Base-by-base conservation (phyloP, 2,797 vertebrate species). In the Schizopygopsis pylzovi region DNA sequence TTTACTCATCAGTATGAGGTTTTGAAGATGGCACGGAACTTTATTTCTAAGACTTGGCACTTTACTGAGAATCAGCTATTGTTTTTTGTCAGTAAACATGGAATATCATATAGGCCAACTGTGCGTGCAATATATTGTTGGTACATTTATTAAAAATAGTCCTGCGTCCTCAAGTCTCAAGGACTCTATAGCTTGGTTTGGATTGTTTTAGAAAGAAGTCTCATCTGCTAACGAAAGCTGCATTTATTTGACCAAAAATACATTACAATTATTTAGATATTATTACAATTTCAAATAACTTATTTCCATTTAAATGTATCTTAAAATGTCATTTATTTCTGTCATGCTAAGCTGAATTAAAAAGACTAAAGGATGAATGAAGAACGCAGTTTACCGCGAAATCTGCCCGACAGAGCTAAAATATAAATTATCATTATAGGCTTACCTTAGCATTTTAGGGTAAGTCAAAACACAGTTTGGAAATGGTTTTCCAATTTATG, bases 241-340 rank as follows among this genome's bases (percentile, higher is more conserved):
- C n/a, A 73, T 73, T 73, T 73, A 73, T 73, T 72, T 25, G 6
- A 72, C 25, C 22, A 7, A 72, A 72, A 47, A 72, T 47, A 25
- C 12, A 15, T 20, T 10, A 59, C n/a, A 59, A 59, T 6, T 16
- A 37, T 2, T 16, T 0, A 25, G 9, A 73, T 16, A 72, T 72
- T 47, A 47, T 28, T 12, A 13, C 59, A 25, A 28, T 25, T 61
- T 25, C 10, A 13, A 25, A 12, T 4, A 22, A 25, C 8, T 10
- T 0, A n/a, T 22, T 22, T n/a, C 20, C 1, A 4, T n/a, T 10
- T n/a, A 59, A 13, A 25, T 25, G 4, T 13, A 63, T 63, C 3
- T 63, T 11, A 61, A 25, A 63, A 63, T 25, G 11, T 25, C 13
- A 63, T 25, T 13, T 63, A 25, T 63, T 63, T 1, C 4, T 63